Evolutionary conservation across 2,113 vertebrate genomes (phyloP), one percentile per base, ranked within the genome.

Genomic region (Nyctereutes procyonoides): DNA sequence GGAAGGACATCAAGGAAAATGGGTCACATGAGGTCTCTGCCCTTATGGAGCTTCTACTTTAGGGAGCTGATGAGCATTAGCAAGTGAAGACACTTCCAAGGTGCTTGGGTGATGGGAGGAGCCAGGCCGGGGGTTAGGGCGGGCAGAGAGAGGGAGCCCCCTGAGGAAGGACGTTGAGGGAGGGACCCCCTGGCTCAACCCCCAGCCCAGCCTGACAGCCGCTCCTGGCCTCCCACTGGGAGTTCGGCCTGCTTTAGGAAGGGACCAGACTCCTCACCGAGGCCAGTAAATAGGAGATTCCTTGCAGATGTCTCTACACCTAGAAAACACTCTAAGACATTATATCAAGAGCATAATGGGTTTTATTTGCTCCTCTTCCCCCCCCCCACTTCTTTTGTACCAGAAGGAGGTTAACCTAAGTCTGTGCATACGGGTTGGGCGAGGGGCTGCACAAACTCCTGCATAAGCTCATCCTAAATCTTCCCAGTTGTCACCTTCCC

Each of bases 231-330:
- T 71, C 62, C 35, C 67, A 89, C 16, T 51, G 48, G 48, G 35
- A 77, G n/a, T 74, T 65, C 80, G 84, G 56, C 6, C 73, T 76
- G 87, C 88, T 82, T 82, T 71, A 62, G 35, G 73, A 63, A 92
- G 62, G 80, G 60, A 51, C 69, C 55, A 90, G 96, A 73, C 53
- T 76, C 63, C 43, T 89, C 83, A 88, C 0, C 11, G 96, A 96
- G 96, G 80, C 91, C 87, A 83, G 71, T 79, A 92, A 67, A 90
- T 26, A 63, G 90, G 84, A 97, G 95, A 97, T 96, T 93, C 92
- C 76, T 88, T 94, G 83, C 88, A 92, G 97, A 88, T 63, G 43
- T 94, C 81, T 90, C 43, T 88, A 91, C 22, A 71, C 58, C 32
- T 58, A 90, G 88, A 97, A 93, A 97, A 92, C 38, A 77, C 32